phyloP scores from a whole-genome alignment of 2,888 invertebrate genomes.

The Diarsia brunnea region DNA sequence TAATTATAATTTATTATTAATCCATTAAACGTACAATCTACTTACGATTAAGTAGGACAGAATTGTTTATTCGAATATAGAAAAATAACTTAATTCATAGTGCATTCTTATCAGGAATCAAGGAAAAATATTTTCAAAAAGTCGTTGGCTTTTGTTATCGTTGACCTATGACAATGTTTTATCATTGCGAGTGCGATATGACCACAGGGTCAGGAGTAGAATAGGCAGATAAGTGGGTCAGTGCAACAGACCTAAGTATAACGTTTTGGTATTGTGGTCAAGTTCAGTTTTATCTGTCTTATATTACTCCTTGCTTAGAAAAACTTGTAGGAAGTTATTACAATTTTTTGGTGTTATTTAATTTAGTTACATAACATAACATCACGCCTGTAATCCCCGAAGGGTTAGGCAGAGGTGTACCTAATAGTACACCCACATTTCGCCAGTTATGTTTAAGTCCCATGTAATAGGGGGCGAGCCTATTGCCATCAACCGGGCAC shows the following conservation, averaged over 20 bases:
- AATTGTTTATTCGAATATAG: conserved; percentile 41
- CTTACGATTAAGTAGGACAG: conserved; percentile 4
- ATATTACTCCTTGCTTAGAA: conserved; percentile 21
- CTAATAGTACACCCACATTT: too few species aligned
- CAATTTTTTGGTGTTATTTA: not conserved
- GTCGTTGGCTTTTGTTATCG: conserved; percentile 85
- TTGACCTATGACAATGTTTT: conserved; percentile 79
- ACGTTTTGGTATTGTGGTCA: conserved; percentile 82
- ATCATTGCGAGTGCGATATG: conserved; percentile 80
- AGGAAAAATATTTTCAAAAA: conserved; percentile 85
- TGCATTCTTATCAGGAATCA: conserved; percentile 75
- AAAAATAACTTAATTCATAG: conserved; percentile 72
- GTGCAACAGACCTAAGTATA: conserved; percentile 78
- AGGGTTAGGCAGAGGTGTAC: too few species aligned
- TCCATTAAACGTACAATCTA: conserved; percentile 43
- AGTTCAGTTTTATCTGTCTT: conserved; percentile 80
- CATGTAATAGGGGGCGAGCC: too few species aligned
- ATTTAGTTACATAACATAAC: too few species aligned
- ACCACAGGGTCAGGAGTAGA: conserved; percentile 82
- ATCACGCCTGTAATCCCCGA: too few species aligned
- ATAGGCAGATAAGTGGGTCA: conserved; percentile 85
- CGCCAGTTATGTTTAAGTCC: too few species aligned
- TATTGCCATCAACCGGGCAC: too few species aligned
- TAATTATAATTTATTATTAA: conserved; percentile 55
- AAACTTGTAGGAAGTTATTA: conserved; percentile 8